These are phyloP conservation scores for Heliconius himera DNA, from an alignment of 1,140 invertebrate genomes.

Conservation along the genomic window DNA sequence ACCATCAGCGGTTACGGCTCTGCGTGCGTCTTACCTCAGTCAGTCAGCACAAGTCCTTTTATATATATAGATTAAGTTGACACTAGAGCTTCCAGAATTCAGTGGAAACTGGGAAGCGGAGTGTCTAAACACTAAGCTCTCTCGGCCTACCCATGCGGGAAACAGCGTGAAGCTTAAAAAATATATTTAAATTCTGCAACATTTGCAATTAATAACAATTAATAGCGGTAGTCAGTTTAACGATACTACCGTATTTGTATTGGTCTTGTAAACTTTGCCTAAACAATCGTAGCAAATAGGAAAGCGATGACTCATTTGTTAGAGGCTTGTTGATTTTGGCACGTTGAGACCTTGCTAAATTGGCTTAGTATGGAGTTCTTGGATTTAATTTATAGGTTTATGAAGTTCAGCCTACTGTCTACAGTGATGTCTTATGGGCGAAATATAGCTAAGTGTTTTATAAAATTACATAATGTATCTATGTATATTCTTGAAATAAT, in stretches of 20 bases:
- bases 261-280: conserved; percentile 11
- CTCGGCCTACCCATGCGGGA: too few relatives aligned
- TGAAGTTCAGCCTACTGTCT: not conserved
- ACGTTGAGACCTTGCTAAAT: not conserved
- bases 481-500: too few relatives aligned
- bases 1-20: too few relatives aligned
- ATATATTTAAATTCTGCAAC: too few relatives aligned
- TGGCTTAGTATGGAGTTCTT: not conserved
- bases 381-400: not conserved
- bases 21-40: too few relatives aligned
- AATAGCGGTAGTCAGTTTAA: not conserved
- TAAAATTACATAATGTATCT: not conserved
- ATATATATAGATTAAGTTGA: too few relatives aligned
- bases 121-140: too few relatives aligned
- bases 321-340: conserved; percentile 15
- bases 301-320: conserved; percentile 16
- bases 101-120: too few relatives aligned
- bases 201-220: not conserved
- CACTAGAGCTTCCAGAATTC: too few relatives aligned
- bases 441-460: not conserved
- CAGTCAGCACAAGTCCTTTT: too few relatives aligned
- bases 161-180: too few relatives aligned
- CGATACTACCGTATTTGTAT: not conserved
- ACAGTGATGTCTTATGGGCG: not conserved
- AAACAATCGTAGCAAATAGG: conserved; percentile 2